phyloP scores from a whole-genome alignment of 2,888 invertebrate species.

The Eugnorisma glareosa region DNA sequence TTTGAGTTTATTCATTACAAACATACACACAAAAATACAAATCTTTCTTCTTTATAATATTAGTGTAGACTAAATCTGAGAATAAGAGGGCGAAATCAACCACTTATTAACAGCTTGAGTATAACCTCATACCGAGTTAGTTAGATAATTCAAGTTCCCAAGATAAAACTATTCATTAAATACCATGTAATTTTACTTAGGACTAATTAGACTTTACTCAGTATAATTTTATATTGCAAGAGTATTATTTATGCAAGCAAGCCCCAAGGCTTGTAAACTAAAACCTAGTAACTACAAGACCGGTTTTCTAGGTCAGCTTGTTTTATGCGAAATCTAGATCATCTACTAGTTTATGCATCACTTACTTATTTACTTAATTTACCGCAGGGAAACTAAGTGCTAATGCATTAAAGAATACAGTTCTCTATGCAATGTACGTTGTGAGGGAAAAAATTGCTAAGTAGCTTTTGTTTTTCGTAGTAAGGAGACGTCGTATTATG shows the following conservation, averaged over 20 bases:
- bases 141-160: not conserved
- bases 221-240: not conserved
- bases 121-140: not conserved
- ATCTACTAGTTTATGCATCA: slow-evolving; percentile 28
- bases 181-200: not conserved
- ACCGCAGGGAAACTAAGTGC: slow-evolving; percentile 17
- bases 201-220: not conserved
- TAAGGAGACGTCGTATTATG: too few species aligned
- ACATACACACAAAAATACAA: too few species aligned
- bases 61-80: too few species aligned
- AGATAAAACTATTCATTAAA: not conserved
- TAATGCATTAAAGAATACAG: slow-evolving; percentile 32
- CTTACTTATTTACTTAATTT: slow-evolving; percentile 33
- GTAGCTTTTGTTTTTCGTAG: not conserved
- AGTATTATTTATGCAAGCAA: slow-evolving; percentile 31
- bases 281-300: not conserved
- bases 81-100: not conserved
- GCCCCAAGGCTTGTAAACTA: slow-evolving; percentile 17
- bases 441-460: not conserved
- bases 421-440: not conserved
- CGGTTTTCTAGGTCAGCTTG: slow-evolving; percentile 42
- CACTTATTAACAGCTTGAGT: not conserved
- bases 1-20: too few species aligned
- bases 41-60: too few species aligned
- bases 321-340: slow-evolving; percentile 21